Percentiles rank a stretch among this genome's conserved stretches.
Evolutionary conservation across 2,113 vertebrate genomes (phyloP).

Genomic region (Lutjanus erythropterus): DNA sequence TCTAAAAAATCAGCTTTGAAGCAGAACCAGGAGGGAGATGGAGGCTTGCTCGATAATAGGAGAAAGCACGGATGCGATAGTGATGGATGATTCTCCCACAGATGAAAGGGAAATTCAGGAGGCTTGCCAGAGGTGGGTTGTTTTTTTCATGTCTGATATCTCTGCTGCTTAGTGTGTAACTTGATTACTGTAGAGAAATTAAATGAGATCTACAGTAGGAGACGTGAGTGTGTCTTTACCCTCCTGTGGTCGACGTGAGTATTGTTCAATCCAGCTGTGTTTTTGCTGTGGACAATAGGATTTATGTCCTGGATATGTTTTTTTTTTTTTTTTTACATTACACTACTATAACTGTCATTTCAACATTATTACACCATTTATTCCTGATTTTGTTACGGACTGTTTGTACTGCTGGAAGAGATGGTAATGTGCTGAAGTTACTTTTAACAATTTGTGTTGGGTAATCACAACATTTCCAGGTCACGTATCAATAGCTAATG

Average conservation of each 20-base stretch:
- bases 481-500: neutral
- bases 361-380: neutral
- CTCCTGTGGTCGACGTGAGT: constrained; percentile 31
- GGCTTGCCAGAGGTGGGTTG: constrained; percentile 78
- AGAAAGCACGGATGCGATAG: constrained; percentile 80
- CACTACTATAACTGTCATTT: neutral
- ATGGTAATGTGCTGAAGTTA: constrained; percentile 9
- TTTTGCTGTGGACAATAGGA: constrained; percentile 25
- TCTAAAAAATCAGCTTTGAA: neutral
- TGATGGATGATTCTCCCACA: constrained; percentile 78
- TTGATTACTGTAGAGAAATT: neutral
- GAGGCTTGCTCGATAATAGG: constrained; percentile 74
- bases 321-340: neutral
- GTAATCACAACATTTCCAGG: neutral
- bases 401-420: neutral
- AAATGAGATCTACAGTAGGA: neutral
- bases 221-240: constrained; percentile 13
- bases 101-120: constrained; percentile 72
- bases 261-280: constrained; percentile 47
- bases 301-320: constrained; percentile 4
- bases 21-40: constrained; percentile 64
- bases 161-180: neutral
- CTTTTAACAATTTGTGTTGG: constrained; percentile 13
- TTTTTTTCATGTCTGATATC: constrained; percentile 20
- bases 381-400: neutral